These are phyloP conservation scores for Lepus europaeus DNA, from an alignment of 2,113 vertebrate genomes.

Conservation along the genomic window DNA sequence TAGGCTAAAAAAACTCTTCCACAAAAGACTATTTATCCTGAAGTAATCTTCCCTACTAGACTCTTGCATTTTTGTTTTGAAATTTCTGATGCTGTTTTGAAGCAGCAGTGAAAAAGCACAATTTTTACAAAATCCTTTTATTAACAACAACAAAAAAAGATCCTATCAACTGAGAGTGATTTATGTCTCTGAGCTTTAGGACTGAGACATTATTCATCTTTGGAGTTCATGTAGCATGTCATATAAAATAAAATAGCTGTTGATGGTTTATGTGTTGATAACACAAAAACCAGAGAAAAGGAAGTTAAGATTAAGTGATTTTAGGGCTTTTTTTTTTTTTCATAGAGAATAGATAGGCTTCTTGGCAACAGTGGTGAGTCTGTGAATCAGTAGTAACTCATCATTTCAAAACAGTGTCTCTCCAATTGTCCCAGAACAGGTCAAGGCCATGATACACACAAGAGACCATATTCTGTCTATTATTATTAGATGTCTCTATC, in stretches of 20 bases:
- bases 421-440: neutral
- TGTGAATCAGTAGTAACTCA: neutral
- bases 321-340: neutral
- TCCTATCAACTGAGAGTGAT: neutral
- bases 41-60: neutral
- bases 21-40: neutral
- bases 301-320: neutral
- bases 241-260: neutral
- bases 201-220: neutral
- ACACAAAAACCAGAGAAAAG: neutral
- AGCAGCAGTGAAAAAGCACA: neutral
- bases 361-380: neutral
- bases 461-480: neutral
- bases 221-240: neutral
- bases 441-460: no score
- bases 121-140: slow-evolving; percentile 19
- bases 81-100: slow-evolving; percentile 28
- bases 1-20: neutral
- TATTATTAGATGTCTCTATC: neutral
- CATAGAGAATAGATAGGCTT: neutral
- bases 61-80: neutral
- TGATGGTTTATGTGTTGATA: neutral
- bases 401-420: neutral
- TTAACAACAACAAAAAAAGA: neutral
- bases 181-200: neutral